Conservation (phyloP, 1,140 invertebrate species). For the Nephotettix cincticeps region DNA sequence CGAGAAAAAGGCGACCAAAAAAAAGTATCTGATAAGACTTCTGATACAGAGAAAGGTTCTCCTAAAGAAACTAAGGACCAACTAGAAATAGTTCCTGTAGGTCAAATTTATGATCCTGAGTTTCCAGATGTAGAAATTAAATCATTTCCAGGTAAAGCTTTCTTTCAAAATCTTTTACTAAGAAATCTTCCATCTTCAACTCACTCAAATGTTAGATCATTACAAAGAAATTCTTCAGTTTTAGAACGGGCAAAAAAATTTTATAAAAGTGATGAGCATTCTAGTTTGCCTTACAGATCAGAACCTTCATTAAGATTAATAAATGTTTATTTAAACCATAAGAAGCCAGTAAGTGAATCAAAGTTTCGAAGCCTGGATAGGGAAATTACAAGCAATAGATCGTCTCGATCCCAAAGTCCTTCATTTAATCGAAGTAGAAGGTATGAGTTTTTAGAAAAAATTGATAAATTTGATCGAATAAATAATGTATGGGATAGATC, state of each 20-base stretch:
- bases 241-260: slow-evolving; percentile 63
- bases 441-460: slow-evolving; percentile 44
- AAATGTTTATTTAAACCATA: slow-evolving; percentile 63
- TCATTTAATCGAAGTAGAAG: slow-evolving; percentile 43
- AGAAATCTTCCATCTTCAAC: slow-evolving; percentile 46
- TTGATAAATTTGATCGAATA: slow-evolving; percentile 49
- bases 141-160: slow-evolving; percentile 57
- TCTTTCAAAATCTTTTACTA: slow-evolving; percentile 70
- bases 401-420: slow-evolving; percentile 50
- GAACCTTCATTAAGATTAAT: slow-evolving; percentile 58
- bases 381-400: slow-evolving; percentile 44
- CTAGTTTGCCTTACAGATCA: slow-evolving; percentile 43
- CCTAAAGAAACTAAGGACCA: neutral
- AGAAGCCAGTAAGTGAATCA: slow-evolving; percentile 68
- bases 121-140: slow-evolving; percentile 12
- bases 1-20: slow-evolving; percentile 18
- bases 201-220: slow-evolving; percentile 42
- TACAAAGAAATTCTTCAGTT: slow-evolving; percentile 54
- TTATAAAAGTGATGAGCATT: slow-evolving; percentile 2
- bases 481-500: slow-evolving; percentile 39
- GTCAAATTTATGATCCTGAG: neutral
- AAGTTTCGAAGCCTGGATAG: slow-evolving; percentile 67
- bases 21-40: neutral
- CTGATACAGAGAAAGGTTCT: neutral
- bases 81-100: neutral